phyloP scores from a whole-genome alignment of 2,113 vertebrate genomes.

The Octodon degus region DNA sequence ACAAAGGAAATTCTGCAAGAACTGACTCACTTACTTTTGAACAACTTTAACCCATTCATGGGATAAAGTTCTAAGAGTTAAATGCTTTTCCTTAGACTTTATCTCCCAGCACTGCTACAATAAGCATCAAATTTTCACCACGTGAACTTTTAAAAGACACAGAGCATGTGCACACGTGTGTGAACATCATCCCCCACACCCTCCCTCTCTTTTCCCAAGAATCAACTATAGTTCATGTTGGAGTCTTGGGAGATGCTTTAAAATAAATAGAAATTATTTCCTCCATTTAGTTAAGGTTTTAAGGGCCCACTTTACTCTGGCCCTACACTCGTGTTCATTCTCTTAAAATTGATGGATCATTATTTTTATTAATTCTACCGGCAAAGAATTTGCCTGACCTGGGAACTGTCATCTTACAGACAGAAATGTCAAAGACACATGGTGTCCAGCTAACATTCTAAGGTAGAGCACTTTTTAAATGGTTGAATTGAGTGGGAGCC shows the following conservation, averaged over 20 bases:
- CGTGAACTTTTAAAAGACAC: neutral
- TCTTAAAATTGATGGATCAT: slow-evolving; percentile 14
- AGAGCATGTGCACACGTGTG: neutral
- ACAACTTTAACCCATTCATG: neutral
- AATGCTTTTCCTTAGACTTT: neutral
- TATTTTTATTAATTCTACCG: neutral
- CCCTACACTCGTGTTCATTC: neutral
- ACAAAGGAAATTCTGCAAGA: neutral
- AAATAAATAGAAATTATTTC: slow-evolving; percentile 34
- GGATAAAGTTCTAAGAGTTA: no score
- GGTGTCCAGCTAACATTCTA: neutral
- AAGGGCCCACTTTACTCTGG: neutral
- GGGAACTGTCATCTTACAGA: neutral
- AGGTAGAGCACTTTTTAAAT: neutral
- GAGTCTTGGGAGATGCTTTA: neutral
- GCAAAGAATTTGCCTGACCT: neutral
- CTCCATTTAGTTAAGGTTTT: neutral
- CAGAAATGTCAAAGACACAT: neutral
- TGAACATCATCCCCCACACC: neutral
- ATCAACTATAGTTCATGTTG: neutral
- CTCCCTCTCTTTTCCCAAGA: neutral
- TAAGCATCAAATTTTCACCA: neutral
- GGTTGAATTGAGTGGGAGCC: slow-evolving; percentile 15
- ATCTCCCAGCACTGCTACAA: no score
- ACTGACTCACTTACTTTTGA: neutral